These are phyloP conservation scores for Sebastes vulpes DNA, from an alignment of 2,797 vertebrate species.

Conservation along the genomic window DNA sequence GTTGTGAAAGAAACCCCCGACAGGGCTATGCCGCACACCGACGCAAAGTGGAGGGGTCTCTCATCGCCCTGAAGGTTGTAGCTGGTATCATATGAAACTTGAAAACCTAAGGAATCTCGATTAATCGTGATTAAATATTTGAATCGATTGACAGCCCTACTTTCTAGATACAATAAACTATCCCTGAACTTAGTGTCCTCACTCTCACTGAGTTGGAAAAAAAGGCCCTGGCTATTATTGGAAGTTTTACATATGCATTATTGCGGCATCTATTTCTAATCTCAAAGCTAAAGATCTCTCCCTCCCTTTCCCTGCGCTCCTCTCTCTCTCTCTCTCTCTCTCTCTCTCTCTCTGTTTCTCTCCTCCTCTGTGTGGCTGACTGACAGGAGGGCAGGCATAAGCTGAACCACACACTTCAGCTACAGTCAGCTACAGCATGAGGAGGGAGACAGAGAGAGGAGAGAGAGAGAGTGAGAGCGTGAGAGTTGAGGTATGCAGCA, in stretches of 20 bases:
- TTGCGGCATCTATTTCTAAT: slow-evolving; percentile 39
- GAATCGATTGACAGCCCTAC: neutral
- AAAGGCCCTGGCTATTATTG: neutral
- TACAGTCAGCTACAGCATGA: slow-evolving; percentile 61
- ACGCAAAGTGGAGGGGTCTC: too few species aligned
- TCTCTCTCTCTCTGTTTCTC: neutral
- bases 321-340: neutral
- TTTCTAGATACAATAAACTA: neutral
- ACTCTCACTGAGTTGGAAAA: neutral
- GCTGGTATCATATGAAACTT: too few species aligned
- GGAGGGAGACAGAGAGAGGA: neutral
- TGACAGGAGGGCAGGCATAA: slow-evolving; percentile 62
- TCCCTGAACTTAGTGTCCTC: slow-evolving; percentile 3
- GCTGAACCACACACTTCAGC: slow-evolving; percentile 60
- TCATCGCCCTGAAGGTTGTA: too few species aligned
- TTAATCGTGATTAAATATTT: too few species aligned
- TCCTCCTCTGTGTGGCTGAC: slow-evolving; percentile 53
- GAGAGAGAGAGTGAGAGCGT: neutral
- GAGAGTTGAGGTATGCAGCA: slow-evolving; percentile 52
- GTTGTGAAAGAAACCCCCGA: too few species aligned
- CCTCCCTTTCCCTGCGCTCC: neutral
- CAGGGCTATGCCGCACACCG: accelerated
- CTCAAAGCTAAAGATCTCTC: slow-evolving; percentile 35
- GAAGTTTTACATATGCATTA: slow-evolving; percentile 32
- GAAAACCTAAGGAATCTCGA: too few species aligned